These are phyloP conservation scores for Melanotaenia duboulayi DNA, from an alignment of 2,113 vertebrate genomes.

Conservation along the genomic window DNA sequence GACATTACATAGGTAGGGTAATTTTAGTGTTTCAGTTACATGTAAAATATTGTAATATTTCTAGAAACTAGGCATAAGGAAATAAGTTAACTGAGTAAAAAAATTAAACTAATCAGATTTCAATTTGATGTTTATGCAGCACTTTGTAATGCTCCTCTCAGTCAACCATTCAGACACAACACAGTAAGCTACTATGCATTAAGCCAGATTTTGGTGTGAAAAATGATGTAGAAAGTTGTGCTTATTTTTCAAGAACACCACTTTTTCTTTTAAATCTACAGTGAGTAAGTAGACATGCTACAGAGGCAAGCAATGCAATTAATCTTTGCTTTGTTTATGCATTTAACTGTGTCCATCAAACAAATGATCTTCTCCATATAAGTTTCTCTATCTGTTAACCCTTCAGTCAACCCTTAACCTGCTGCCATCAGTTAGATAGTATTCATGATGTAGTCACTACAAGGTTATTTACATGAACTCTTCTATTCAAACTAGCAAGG, in stretches of 20 bases:
- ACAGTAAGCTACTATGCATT: neutral
- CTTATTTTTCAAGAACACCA: neutral
- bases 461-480: neutral
- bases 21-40: neutral
- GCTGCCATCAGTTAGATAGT: constrained; percentile 3
- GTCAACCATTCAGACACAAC: neutral
- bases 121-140: neutral
- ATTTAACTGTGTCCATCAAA: neutral
- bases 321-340: neutral
- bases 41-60: neutral
- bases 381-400: neutral
- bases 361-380: neutral
- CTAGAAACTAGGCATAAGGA: no score
- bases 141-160: neutral
- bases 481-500: neutral
- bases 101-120: neutral
- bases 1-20: no score
- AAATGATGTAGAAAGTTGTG: neutral
- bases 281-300: neutral
- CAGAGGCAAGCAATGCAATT: neutral
- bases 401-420: no score
- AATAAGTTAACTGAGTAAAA: neutral
- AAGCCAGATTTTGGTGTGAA: neutral
- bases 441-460: constrained; percentile 2
- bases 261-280: neutral